Conservation (phyloP, 1,140 invertebrate genomes). For the Anastrepha obliqua region DNA sequence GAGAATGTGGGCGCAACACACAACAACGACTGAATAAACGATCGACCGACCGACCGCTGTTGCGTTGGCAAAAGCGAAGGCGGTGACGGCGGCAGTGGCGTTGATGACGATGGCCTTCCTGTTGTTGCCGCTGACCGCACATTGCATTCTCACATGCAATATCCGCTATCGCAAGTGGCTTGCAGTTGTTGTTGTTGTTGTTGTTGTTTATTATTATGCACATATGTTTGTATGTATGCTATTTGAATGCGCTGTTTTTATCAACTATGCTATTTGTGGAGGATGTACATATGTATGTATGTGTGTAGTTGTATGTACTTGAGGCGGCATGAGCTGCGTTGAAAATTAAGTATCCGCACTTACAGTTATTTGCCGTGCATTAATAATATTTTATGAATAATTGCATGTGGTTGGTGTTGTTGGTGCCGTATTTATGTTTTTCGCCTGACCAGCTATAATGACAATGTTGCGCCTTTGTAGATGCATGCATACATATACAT, state of each 20-base stretch:
- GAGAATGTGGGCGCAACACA: background rate
- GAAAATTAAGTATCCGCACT: background rate
- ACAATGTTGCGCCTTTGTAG: background rate
- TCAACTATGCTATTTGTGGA: background rate
- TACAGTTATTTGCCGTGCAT: background rate
- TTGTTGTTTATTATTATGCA: background rate
- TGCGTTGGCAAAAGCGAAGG: background rate
- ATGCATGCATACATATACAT: background rate
- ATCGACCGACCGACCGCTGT: background rate
- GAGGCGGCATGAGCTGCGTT: background rate
- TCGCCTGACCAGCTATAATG: background rate
- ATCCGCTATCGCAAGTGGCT: background rate
- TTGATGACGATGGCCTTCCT: background rate
- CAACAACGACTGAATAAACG: background rate
- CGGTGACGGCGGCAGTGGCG: background rate
- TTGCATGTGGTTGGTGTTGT: background rate
- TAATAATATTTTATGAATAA: background rate
- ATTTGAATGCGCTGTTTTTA: background rate
- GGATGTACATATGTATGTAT: background rate
- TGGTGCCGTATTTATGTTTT: background rate
- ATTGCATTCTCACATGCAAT: constrained; percentile 4
- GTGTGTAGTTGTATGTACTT: background rate
- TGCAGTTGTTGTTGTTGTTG: background rate
- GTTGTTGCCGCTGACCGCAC: constrained; percentile 11
- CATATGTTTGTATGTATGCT: too few species aligned